Evolutionary conservation across 2,888 invertebrate species (phyloP), one percentile per base, ranked within the genome.

Genomic region (Phyllotreta cruciferae): DNA sequence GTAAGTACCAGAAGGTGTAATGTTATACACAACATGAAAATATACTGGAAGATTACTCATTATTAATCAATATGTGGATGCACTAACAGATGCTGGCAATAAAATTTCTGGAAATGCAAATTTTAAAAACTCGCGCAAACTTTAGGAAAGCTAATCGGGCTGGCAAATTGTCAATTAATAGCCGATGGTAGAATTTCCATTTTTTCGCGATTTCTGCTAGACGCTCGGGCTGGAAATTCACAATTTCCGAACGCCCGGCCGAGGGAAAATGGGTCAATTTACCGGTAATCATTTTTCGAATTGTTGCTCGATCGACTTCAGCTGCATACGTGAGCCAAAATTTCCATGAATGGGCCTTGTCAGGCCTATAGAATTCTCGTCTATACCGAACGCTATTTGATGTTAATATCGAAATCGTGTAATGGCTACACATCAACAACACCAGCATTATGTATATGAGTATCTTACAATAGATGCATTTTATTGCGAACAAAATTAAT

Each of bases 1-100:
- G 24, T 24, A 24, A 24, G 10, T 10, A 11, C 14, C 1, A 42
- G 57, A 62, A 56, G 34, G 57, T 52, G 45, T 62, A 56, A 62
- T 62, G 62, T 62, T 57, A n/a, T n/a, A 57, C 62, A 56, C 44
- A 62, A 56, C 62, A 57, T 44, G 56, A 57, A 62, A 62, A 62
- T 56, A 56, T 56, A 62, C 56, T 56, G 24, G 53, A 49, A 42
- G 56, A 62, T 62, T 56, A 52, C 56, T 62, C 62, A 62, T 62
- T 57, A 62, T 62, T 62, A 62, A 50, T 24, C 24, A 24, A 24
- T 4, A 3, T 24, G 4, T 24, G 24, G 24, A 24, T 3, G 24
- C 24, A 24, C 1, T 24, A 24, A 24, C 24, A 24, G 24, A 24
- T 24, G 24, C 24, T 24, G 24, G 24, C 24, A 24, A 24, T n/a